Percentiles rank a stretch among this genome's conserved stretches.
Evolutionary conservation across 2,888 invertebrate genomes (phyloP).

Genomic region (Drosophila ezoana): DNA sequence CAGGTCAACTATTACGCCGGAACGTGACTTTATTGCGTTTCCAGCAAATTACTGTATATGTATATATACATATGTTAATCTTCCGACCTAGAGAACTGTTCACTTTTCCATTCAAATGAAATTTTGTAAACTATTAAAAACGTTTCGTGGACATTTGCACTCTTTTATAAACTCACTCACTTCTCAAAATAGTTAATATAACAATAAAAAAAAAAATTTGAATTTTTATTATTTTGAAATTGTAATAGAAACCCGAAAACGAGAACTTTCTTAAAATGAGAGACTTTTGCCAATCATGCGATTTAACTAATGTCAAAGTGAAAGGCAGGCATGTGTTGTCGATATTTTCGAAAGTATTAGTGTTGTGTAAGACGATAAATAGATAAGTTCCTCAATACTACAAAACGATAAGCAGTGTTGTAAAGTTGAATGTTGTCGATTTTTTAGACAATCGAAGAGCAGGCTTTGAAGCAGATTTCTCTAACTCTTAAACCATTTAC

Average conservation of each 20-base stretch:
- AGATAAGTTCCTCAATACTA: neutral
- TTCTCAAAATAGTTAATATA: neutral
- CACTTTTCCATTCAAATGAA: too few relatives aligned
- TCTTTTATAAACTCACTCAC: neutral
- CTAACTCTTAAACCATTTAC: neutral
- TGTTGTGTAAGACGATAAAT: neutral
- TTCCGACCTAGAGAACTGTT: too few relatives aligned
- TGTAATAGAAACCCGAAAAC: neutral
- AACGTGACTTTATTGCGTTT: too few relatives aligned
- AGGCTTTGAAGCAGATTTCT: neutral
- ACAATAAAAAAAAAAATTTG: neutral
- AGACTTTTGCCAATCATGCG: neutral
- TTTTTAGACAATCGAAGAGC: neutral
- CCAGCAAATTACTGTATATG: too few relatives aligned
- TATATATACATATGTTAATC: too few relatives aligned
- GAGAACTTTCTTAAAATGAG: neutral
- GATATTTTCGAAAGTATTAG: neutral
- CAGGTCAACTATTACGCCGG: too few relatives aligned
- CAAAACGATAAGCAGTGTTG: neutral
- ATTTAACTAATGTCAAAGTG: neutral
- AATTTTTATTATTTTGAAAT: neutral
- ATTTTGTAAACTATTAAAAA: too few relatives aligned
- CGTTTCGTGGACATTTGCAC: too few relatives aligned
- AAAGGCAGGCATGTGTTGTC: constrained; percentile 4
- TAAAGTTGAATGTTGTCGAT: neutral